These are phyloP conservation scores for Enteromius paludinosus DNA, from an alignment of 2,797 vertebrate species.

Conservation along the genomic window DNA sequence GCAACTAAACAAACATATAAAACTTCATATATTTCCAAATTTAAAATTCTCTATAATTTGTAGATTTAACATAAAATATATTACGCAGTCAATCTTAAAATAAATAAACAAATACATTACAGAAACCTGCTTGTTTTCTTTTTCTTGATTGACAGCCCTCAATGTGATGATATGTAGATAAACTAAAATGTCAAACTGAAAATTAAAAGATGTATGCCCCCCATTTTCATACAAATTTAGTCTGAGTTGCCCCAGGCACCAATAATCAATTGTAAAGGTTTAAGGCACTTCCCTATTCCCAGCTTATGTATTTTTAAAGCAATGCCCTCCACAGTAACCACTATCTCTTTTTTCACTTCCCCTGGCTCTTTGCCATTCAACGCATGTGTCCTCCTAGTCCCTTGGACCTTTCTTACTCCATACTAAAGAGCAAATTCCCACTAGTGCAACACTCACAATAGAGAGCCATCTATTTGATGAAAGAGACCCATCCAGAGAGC, in stretches of 20 bases:
- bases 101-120: background rate
- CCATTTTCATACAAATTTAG: background rate
- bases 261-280: slow-evolving; percentile 1
- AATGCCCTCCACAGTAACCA: slow-evolving; percentile 5
- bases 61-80: background rate
- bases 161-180: background rate
- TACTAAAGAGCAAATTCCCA: slow-evolving; percentile 55
- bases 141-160: background rate
- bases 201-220: background rate
- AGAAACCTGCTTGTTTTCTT: background rate
- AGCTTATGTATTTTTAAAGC: slow-evolving; percentile 35
- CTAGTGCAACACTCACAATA: slow-evolving; percentile 53
- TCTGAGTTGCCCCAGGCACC: background rate
- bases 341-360: background rate
- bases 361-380: slow-evolving; percentile 25
- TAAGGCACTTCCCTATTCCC: background rate
- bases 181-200: background rate
- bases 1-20: background rate
- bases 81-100: background rate
- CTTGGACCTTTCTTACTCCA: slow-evolving; percentile 39
- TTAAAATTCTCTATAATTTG: background rate
- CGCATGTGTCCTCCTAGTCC: slow-evolving; percentile 44
- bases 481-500: slow-evolving; percentile 51
- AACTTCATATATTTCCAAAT: background rate
- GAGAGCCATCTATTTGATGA: slow-evolving; percentile 59